Percentiles rank a stretch among this genome's conserved stretches.
phyloP scores from a whole-genome alignment of 2,888 invertebrate genomes.

The Melipona bicolor region DNA sequence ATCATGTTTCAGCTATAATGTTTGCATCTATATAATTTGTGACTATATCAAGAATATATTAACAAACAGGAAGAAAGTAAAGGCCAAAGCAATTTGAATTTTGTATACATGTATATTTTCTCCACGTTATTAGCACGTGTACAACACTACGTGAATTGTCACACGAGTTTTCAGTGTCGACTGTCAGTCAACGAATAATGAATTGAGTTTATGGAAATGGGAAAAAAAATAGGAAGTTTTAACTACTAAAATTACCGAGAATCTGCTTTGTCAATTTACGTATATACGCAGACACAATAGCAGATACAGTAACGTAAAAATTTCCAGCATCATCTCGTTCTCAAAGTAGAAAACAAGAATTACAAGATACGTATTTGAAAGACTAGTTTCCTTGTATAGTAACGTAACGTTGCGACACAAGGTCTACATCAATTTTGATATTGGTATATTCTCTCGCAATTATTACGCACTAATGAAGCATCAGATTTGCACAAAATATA shows the following conservation, averaged over 20 bases:
- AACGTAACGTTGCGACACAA: background rate
- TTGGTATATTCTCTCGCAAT: background rate
- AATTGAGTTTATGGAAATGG: background rate
- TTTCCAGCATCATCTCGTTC: background rate
- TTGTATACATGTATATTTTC: background rate
- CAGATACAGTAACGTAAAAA: background rate
- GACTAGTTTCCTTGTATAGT: background rate
- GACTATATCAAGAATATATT: background rate
- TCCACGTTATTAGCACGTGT: background rate
- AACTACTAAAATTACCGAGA: conserved; percentile 34
- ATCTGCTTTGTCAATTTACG: conserved; percentile 4
- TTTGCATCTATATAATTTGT: too few relatives aligned
- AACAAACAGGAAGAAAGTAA: background rate
- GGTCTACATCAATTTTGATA: background rate
- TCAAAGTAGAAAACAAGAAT: background rate
- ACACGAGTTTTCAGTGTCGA: conserved; percentile 37
- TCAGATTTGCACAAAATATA: background rate
- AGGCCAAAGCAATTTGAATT: background rate
- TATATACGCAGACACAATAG: background rate
- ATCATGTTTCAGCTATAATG: background rate
- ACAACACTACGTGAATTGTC: conserved; percentile 3
- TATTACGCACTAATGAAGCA: background rate
- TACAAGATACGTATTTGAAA: background rate
- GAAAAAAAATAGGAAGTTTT: conserved; percentile 23
- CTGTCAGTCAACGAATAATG: background rate